Conservation (phyloP, 2,113 vertebrate species). For the Telmatochromis brachygnathus region DNA sequence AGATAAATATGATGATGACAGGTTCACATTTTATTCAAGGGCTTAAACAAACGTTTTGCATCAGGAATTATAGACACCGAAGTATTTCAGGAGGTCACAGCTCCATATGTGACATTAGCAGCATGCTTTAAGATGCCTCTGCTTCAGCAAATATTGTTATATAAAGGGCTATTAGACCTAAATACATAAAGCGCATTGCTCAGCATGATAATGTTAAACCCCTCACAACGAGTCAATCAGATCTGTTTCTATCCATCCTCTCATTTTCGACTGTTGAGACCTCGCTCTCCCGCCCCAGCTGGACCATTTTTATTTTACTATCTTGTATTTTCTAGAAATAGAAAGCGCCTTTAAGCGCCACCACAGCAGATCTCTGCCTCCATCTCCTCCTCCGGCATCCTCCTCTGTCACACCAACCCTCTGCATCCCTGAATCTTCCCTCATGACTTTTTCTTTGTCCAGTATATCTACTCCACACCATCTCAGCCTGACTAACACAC, state of each 20-base stretch:
- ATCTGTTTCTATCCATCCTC: background rate
- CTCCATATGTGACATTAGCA: background rate
- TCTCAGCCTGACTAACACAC: background rate
- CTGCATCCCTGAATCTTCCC: background rate
- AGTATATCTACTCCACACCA: background rate
- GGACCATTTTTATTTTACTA: background rate
- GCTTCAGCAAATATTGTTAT: background rate
- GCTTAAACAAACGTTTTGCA: background rate
- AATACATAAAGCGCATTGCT: background rate
- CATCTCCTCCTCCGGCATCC: background rate
- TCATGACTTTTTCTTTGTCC: rapidly evolving
- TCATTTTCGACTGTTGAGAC: background rate
- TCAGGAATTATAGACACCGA: background rate
- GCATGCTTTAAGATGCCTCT: background rate
- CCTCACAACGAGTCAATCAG: rapidly evolving
- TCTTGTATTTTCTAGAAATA: background rate
- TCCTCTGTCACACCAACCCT: background rate
- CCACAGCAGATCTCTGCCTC: background rate
- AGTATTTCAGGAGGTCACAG: background rate
- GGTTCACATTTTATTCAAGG: background rate
- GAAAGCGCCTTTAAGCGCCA: background rate
- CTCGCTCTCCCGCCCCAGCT: background rate
- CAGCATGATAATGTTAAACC: background rate
- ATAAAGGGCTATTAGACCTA: background rate
- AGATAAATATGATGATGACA: background rate